Evolutionary conservation across 2,113 vertebrate genomes (phyloP), one percentile per base, ranked within the genome.

Genomic region (Okapia johnstoni): DNA sequence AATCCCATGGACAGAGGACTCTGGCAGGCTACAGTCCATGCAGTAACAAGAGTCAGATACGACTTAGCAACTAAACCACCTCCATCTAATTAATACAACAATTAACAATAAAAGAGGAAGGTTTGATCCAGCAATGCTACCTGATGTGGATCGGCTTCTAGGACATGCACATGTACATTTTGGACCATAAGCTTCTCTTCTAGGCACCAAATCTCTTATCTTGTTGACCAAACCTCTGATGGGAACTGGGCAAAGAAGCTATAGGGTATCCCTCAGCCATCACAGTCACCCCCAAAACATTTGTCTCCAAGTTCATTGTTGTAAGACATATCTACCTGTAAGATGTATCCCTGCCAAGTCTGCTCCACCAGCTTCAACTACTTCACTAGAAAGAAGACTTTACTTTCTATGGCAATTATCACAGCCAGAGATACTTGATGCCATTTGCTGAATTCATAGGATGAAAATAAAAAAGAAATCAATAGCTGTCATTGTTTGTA

Each of bases 401-500:
- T 81, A 23, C 88, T 93, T 93, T 93, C 84, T 33, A 36, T 10
- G 36, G 61, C 73, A 96, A 28, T 97, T 94, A 96, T 94, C 97
- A 88, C 84, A 96, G 93, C 84, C 92, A 81, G 97, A 79, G 60
- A 84, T 55, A 25, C 77, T 85, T 63, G 26, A 60, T 86, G 83
- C 54, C 48, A 43, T 85, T 97, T 90, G 28, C 88, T 93, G 36
- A 92, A 97, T 93, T 98, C 91, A 93, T 9, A 61, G 83, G 54
- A 94, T 93, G 93, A 96, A 94, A 96, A 79, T 66, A 46, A 94
- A 94, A 85, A 54, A 89, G 91, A 93, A 46, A 76, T 93, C 83
- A 95, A 81, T 57, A 97, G 89, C 80, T 85, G 73, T 84, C 94
- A 52, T 70, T 94, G 63, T 97, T 93, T 94, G 92, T 87, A 90